Evolutionary conservation across 2,888 invertebrate genomes (phyloP).

Genomic region (Cryptophagus acutangulus): DNA sequence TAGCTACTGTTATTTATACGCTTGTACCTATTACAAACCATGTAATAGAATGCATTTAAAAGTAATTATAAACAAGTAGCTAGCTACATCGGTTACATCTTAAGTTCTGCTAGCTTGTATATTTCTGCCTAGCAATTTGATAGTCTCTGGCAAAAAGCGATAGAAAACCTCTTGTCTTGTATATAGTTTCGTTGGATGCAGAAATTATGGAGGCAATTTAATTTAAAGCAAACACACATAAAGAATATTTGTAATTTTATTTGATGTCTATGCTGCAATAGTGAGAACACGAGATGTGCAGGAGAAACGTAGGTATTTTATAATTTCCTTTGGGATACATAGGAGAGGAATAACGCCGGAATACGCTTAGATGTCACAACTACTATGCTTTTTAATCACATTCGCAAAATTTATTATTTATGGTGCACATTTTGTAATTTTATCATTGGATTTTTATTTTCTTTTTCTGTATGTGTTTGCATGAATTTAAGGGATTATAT

Average conservation of each 20-base stretch:
- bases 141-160: no score
- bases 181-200: no score
- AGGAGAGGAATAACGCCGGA: slow-evolving; percentile 30
- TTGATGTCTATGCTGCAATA: slow-evolving; percentile 22
- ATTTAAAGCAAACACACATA: slow-evolving; percentile 31
- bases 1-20: no score
- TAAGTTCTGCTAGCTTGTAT: no score
- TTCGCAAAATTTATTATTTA: slow-evolving; percentile 39
- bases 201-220: slow-evolving; percentile 28
- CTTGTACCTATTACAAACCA: no score
- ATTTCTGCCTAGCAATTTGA: no score
- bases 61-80: no score
- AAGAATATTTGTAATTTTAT: slow-evolving; percentile 35
- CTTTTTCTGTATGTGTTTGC: slow-evolving; percentile 4
- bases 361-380: slow-evolving; percentile 34
- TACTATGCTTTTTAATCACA: slow-evolving; percentile 39
- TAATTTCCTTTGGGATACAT: slow-evolving; percentile 47
- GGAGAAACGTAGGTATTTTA: slow-evolving; percentile 41
- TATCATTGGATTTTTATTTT: slow-evolving; percentile 35
- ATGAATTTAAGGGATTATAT: no score
- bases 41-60: no score
- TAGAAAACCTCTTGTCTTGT: no score
- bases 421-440: slow-evolving; percentile 33
- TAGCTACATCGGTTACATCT: no score
- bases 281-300: no score